Conservation (phyloP, 1,140 invertebrate species). For the Ceratina japonica region DNA sequence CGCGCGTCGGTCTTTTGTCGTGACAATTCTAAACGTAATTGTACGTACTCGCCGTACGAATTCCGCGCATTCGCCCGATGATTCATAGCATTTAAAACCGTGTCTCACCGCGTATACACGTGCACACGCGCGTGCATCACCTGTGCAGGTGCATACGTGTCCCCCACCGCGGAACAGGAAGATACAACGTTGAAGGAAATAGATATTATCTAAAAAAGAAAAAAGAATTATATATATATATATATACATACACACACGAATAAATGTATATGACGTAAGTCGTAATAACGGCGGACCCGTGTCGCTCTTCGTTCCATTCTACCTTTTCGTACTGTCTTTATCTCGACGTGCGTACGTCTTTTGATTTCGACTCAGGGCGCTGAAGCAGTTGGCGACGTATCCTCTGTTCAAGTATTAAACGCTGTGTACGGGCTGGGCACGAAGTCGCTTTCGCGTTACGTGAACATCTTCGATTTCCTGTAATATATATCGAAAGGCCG, state of each 20-base stretch:
- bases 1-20: conserved; percentile 20
- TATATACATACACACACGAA: conserved; percentile 26
- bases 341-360: neutral
- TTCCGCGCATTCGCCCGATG: conserved; percentile 47
- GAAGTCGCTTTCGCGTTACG: no score
- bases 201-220: no score
- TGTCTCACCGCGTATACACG: neutral
- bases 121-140: neutral
- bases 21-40: conserved; percentile 60
- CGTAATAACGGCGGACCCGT: conserved; percentile 26
- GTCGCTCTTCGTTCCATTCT: conserved; percentile 30
- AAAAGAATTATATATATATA: no score
- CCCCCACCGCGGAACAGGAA: neutral
- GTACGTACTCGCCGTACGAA: conserved; percentile 33
- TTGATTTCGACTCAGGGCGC: conserved; percentile 48
- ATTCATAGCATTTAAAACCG: conserved; percentile 20
- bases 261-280: conserved; percentile 27
- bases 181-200: conserved; percentile 37
- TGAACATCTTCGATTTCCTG: no score
- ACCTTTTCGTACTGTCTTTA: no score
- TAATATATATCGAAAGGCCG: no score
- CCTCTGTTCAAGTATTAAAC: conserved; percentile 69
- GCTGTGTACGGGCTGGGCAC: conserved; percentile 18
- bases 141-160: conserved; percentile 18
- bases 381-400: conserved; percentile 56